Percentiles rank a stretch among this genome's conserved stretches.
Conservation (phyloP, 1,140 invertebrate species). For the Periplaneta americana region DNA sequence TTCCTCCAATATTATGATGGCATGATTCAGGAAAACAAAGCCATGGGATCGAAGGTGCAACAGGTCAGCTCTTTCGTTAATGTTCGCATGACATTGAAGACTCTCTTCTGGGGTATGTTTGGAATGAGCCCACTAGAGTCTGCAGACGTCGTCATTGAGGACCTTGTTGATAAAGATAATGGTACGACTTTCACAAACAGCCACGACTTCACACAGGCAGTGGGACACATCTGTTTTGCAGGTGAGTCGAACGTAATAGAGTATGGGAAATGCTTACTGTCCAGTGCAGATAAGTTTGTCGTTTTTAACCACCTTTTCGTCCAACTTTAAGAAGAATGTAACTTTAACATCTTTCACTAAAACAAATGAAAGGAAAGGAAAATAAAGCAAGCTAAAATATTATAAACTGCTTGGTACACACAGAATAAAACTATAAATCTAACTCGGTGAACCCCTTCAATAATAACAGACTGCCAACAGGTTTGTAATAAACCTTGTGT, state of each 20-base stretch:
- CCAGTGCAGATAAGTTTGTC: no score
- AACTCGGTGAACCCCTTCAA: no score
- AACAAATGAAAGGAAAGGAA: no score
- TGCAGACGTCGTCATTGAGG: slow-evolving; percentile 55
- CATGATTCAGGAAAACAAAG: slow-evolving; percentile 49
- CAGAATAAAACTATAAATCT: no score
- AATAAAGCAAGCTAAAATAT: no score
- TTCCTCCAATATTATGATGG: slow-evolving; percentile 54
- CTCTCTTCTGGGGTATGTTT: slow-evolving; percentile 71
- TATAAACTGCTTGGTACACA: no score
- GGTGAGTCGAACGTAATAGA: slow-evolving; percentile 29
- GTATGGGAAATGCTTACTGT: no score
- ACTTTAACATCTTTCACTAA: no score
- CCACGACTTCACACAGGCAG: slow-evolving; percentile 51
- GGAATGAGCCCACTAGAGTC: slow-evolving; percentile 60
- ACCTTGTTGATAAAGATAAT: slow-evolving; percentile 39
- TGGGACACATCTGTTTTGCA: slow-evolving; percentile 59
- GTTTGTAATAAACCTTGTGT: no score
- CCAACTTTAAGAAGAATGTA: no score
- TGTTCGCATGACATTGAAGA: slow-evolving; percentile 54
- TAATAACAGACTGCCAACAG: no score
- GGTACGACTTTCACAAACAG: slow-evolving; percentile 42
- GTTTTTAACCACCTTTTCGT: no score
- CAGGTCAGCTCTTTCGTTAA: slow-evolving; percentile 48
- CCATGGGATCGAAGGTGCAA: slow-evolving; percentile 34